phyloP scores from a whole-genome alignment of 53 echinoderm and acorn worm species.

The Hippasteria phrygiana region DNA sequence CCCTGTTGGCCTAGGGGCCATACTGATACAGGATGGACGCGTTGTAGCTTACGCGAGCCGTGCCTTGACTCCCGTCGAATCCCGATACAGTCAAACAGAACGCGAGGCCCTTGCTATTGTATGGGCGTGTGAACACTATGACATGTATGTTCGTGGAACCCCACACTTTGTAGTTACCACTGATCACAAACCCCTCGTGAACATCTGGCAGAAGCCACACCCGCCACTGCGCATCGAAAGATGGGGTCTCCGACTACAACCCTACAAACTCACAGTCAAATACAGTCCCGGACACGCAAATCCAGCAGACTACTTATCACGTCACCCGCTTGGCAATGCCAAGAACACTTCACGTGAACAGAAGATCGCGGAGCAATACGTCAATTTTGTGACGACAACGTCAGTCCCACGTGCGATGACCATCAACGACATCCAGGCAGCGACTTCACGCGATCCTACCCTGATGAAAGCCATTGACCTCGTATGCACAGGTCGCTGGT shows the following conservation, averaged over 20 bases:
- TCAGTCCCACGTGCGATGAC: slow-evolving; percentile 32
- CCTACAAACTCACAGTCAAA: slow-evolving; percentile 47
- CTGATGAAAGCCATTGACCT: slow-evolving; percentile 7
- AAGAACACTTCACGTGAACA: background rate
- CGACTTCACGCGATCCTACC: slow-evolving; percentile 28
- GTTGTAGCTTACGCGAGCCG: slow-evolving; percentile 66
- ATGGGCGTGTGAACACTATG: slow-evolving; percentile 61
- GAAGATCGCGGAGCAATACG: slow-evolving; percentile 45
- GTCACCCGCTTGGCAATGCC: background rate
- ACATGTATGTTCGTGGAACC: slow-evolving; percentile 51
- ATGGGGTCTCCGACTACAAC: slow-evolving; percentile 56
- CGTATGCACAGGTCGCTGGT: slow-evolving; percentile 24
- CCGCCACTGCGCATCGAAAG: slow-evolving; percentile 50
- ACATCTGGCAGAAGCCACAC: slow-evolving; percentile 37
- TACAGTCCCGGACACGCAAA: slow-evolving; percentile 59
- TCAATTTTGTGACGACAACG: slow-evolving; percentile 38
- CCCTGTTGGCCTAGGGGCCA: slow-evolving; percentile 41
- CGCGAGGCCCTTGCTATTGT: slow-evolving; percentile 64
- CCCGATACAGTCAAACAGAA: slow-evolving; percentile 63
- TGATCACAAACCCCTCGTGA: slow-evolving; percentile 66
- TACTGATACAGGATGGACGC: slow-evolving; percentile 33
- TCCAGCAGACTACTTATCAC: slow-evolving; percentile 61
- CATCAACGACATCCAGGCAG: slow-evolving; percentile 29
- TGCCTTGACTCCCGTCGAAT: slow-evolving; percentile 60
- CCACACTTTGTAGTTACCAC: slow-evolving; percentile 53